Evolutionary conservation across 2,113 vertebrate species (phyloP).

Genomic region (Meles meles): DNA sequence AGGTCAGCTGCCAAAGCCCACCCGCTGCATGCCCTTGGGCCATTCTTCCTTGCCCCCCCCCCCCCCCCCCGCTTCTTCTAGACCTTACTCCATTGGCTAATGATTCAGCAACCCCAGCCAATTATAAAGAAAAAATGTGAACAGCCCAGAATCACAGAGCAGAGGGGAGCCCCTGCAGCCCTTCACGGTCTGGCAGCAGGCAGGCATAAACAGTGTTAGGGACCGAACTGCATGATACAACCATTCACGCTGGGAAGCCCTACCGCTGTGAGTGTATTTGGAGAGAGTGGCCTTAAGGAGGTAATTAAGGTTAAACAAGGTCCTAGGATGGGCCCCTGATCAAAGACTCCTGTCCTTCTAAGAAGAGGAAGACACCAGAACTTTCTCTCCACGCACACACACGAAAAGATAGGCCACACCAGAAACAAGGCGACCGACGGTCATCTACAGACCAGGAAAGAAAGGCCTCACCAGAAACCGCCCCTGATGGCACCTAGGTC

Average conservation of each 20-base stretch:
- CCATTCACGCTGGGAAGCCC: background rate
- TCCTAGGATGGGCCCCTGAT: background rate
- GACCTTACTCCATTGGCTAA: background rate
- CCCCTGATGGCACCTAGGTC: background rate
- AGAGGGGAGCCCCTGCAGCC: background rate
- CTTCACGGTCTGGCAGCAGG: background rate
- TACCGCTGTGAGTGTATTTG: background rate
- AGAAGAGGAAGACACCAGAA: background rate
- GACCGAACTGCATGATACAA: background rate
- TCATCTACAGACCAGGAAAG: background rate
- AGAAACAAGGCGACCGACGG: background rate
- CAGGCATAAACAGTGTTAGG: background rate
- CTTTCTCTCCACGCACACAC: background rate
- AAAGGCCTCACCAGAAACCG: background rate
- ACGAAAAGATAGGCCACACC: background rate
- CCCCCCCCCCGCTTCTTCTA: background rate
- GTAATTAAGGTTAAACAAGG: background rate
- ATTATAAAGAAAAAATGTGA: background rate
- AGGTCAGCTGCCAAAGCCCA: background rate
- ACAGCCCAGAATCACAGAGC: background rate
- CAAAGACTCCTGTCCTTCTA: background rate
- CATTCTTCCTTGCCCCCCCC: background rate
- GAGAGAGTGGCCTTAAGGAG: background rate
- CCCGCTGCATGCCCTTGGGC: accelerated
- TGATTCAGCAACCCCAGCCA: background rate